Percentiles rank a stretch among this genome's conserved stretches.
phyloP scores from a whole-genome alignment of 1,140 invertebrate species.

The Portunus trituberculatus region DNA sequence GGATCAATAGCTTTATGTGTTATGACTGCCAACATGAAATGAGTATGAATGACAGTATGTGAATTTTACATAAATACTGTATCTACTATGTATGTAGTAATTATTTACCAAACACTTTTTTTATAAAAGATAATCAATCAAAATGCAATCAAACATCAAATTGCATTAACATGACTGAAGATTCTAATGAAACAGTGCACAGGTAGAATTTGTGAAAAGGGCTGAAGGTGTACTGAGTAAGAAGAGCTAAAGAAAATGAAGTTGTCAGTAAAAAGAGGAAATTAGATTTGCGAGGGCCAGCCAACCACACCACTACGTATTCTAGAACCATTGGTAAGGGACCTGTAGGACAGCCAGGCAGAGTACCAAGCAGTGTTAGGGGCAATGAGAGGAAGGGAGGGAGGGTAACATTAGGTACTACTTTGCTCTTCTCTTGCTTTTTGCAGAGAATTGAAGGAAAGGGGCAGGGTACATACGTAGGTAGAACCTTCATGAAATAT shows the following conservation, averaged over 20 bases:
- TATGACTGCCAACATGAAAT: too few species aligned
- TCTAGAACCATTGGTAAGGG: not conserved
- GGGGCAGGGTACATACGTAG: not conserved
- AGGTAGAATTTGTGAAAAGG: not conserved
- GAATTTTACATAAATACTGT: too few species aligned
- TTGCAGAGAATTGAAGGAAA: not conserved
- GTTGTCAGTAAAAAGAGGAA: not conserved
- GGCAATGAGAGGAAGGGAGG: slow-evolving; percentile 17
- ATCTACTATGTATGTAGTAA: too few species aligned
- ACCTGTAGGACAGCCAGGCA: not conserved
- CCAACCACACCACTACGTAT: not conserved
- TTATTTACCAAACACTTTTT: too few species aligned
- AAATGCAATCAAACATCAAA: not conserved
- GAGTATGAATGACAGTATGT: too few species aligned
- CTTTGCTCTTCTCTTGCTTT: not conserved
- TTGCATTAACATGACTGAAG: not conserved
- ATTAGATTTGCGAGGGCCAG: not conserved
- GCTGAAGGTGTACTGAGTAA: not conserved
- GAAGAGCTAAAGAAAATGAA: too few species aligned
- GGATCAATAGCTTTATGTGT: too few species aligned
- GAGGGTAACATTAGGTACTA: not conserved
- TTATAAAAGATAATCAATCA: not conserved
- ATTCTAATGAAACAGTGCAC: not conserved
- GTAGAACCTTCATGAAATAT: not conserved
- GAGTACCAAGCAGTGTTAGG: slow-evolving; percentile 5